Conservation (phyloP, 2,888 invertebrate species). For the Sesamia inferens region DNA sequence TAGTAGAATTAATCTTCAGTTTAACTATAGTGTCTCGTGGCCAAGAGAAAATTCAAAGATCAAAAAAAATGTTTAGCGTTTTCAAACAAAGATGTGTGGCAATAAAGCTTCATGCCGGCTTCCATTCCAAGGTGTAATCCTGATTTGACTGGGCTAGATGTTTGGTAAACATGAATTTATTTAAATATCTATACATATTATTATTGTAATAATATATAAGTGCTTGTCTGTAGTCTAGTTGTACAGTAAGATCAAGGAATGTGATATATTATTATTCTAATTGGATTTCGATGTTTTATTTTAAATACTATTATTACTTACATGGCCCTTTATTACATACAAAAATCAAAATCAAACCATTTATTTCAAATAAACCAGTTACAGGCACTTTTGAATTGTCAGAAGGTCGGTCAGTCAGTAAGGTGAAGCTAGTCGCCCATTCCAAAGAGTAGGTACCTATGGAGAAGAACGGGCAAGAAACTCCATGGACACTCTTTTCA, state of each 20-base stretch:
- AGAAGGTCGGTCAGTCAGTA: no score
- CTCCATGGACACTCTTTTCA: no score
- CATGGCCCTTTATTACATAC: constrained; percentile 17
- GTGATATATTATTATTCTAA: constrained; percentile 90
- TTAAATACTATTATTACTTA: constrained; percentile 24
- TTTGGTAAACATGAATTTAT: constrained; percentile 76
- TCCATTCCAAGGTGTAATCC: constrained; percentile 29
- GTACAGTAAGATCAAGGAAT: constrained; percentile 89
- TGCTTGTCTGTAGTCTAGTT: constrained; percentile 88
- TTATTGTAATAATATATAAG: constrained; percentile 83
- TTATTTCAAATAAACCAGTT: no score
- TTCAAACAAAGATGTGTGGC: neutral
- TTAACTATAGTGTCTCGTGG: neutral
- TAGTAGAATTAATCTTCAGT: no score
- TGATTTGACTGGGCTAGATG: constrained; percentile 39
- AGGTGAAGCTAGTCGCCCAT: no score
- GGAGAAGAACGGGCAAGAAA: no score
- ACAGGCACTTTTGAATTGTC: no score
- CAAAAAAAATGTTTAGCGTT: neutral
- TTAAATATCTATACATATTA: constrained; percentile 80
- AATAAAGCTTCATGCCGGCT: neutral
- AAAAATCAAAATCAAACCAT: no score
- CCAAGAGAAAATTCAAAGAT: neutral
- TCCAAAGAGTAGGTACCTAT: no score
- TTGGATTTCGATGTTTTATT: constrained; percentile 79